Evolutionary conservation across 1,140 invertebrate species (phyloP).

Genomic region (Orius insidiosus): DNA sequence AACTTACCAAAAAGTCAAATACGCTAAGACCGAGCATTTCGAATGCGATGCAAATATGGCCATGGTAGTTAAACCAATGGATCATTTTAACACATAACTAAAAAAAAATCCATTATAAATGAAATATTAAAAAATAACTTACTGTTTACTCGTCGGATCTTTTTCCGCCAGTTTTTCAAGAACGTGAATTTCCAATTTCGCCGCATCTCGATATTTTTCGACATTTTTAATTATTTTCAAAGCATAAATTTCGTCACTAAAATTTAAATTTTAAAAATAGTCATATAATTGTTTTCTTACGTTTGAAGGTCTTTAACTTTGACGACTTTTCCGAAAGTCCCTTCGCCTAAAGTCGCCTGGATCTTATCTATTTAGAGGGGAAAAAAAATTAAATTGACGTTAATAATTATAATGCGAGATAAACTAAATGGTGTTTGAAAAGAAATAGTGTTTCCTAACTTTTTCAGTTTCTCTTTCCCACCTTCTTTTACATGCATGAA

Average conservation of each 20-base stretch:
- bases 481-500: no score
- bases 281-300: conserved; percentile 56
- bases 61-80: conserved; percentile 98
- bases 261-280: conserved; percentile 19
- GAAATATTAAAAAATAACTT: conserved; percentile 34
- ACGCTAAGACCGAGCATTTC: conserved; percentile 98
- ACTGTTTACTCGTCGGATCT: conserved; percentile 90
- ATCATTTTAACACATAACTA: conserved; percentile 95
- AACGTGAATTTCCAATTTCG: conserved; percentile 97
- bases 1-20: conserved; percentile 97
- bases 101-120: conserved; percentile 27
- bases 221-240: conserved; percentile 99
- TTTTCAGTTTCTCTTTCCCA: no score
- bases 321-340: conserved; percentile 99
- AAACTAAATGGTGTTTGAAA: no score
- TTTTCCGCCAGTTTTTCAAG: conserved; percentile 86
- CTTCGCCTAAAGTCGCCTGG: conserved; percentile 92
- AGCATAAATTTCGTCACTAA: conserved; percentile 79
- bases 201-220: conserved; percentile 97
- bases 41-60: conserved; percentile 98
- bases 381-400: conserved; percentile 9
- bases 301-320: conserved; percentile 91
- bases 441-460: no score
- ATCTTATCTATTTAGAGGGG: conserved; percentile 70
- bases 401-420: no score